These are phyloP conservation scores for Zaprionus gabonicus DNA, from an alignment of 1,140 invertebrate genomes.

Conservation along the genomic window DNA sequence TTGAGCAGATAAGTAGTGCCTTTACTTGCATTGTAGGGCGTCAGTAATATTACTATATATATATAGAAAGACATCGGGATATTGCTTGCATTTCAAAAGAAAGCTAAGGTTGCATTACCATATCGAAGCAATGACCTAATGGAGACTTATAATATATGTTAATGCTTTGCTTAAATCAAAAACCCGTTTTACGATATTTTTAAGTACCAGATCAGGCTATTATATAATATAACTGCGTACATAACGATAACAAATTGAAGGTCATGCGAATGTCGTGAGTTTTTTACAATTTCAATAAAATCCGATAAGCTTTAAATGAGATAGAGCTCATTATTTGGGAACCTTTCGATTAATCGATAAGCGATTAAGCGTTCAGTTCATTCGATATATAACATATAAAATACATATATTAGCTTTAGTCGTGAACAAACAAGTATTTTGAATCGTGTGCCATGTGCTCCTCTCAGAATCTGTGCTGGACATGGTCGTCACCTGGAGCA, in stretches of 20 bases:
- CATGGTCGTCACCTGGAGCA: slow-evolving; percentile 96
- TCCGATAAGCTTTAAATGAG: not conserved
- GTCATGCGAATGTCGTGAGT: not conserved
- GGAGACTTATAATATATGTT: not conserved
- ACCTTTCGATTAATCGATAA: not conserved
- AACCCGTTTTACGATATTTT: not conserved
- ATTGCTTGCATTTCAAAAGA: not conserved
- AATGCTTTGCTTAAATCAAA: not conserved
- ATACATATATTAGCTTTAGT: not conserved
- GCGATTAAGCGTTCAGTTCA: not conserved
- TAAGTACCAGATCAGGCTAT: not conserved
- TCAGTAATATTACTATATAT: not conserved
- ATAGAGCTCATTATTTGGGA: not conserved
- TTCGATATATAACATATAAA: not conserved
- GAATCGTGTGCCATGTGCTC: slow-evolving; percentile 49
- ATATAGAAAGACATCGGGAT: not conserved
- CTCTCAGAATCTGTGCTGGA: slow-evolving; percentile 87
- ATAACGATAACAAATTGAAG: not conserved
- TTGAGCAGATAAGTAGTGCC: not conserved
- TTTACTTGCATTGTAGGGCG: not conserved
- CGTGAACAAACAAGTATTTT: slow-evolving; percentile 32
- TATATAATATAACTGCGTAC: not conserved
- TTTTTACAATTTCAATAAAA: not conserved
- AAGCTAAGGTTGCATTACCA: not conserved
- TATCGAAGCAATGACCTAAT: slow-evolving; percentile 1